Percentiles rank a stretch among this genome's conserved stretches.
Conservation (phyloP, 2,113 vertebrate genomes). For the Mionectes macconnelli region DNA sequence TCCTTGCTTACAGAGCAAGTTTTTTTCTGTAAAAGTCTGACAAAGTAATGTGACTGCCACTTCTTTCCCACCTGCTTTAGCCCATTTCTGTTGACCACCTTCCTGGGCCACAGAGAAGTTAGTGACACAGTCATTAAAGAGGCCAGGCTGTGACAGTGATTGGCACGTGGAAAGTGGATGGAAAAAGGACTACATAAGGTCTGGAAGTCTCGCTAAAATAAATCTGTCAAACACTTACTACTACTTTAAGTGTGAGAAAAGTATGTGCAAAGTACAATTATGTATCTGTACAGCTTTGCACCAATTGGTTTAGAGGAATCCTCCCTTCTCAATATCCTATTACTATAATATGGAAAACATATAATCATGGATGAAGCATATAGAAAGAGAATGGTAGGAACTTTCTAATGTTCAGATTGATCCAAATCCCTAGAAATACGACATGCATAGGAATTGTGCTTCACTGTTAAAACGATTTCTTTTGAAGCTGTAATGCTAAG, state of each 20-base stretch:
- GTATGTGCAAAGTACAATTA: background rate
- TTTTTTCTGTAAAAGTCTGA: background rate
- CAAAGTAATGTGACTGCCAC: background rate
- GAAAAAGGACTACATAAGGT: background rate
- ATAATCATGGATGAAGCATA: background rate
- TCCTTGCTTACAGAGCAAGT: background rate
- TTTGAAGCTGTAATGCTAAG: background rate
- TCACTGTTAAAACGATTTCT: background rate
- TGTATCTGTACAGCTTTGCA: background rate
- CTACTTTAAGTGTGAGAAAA: background rate
- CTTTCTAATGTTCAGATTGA: background rate
- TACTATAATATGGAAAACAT: background rate
- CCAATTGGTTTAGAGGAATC: background rate
- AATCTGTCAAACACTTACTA: background rate
- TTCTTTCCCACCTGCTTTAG: background rate
- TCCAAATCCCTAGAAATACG: background rate
- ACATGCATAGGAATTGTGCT: background rate
- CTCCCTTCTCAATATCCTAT: background rate
- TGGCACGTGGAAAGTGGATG: background rate
- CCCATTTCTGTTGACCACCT: background rate
- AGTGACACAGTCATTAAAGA: background rate
- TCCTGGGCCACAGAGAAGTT: background rate
- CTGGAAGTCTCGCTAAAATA: background rate
- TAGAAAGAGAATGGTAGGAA: background rate
- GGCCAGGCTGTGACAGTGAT: background rate